phyloP scores from a whole-genome alignment of 2,113 vertebrate genomes.

The Ochotona curzoniae region DNA sequence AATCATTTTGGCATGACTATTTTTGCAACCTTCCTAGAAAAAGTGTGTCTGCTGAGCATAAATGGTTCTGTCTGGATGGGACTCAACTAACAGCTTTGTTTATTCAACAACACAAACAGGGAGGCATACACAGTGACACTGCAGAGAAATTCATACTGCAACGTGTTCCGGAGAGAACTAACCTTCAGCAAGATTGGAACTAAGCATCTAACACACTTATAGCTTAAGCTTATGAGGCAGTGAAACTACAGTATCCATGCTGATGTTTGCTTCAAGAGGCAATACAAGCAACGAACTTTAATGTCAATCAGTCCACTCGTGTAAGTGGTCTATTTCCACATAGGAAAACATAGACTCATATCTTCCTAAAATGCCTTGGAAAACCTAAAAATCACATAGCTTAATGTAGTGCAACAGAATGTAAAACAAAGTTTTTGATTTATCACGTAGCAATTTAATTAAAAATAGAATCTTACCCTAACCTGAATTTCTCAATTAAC shows the following conservation, averaged over 20 bases:
- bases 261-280: not conserved
- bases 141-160: constrained; percentile 39
- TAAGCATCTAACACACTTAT: not conserved
- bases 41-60: constrained; percentile 45
- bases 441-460: not conserved
- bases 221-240: not conserved
- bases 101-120: constrained; percentile 61
- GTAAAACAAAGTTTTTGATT: constrained; percentile 8
- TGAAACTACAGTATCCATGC: constrained; percentile 12
- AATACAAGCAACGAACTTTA: not conserved
- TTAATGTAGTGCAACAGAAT: constrained; percentile 26
- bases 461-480: constrained; percentile 44
- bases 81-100: constrained; percentile 46
- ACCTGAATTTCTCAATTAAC: constrained; percentile 17
- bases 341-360: not conserved
- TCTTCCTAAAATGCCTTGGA: constrained; percentile 29
- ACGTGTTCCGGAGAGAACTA: constrained; percentile 39
- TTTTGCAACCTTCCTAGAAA: constrained; percentile 45
- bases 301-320: not conserved
- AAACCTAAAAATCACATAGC: constrained; percentile 39
- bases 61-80: not conserved
- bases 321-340: not conserved
- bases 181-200: constrained; percentile 48
- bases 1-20: constrained; percentile 16
- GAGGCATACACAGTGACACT: constrained; percentile 25